Base-by-base conservation (phyloP, 2,113 vertebrate genomes). In the Tor tambroides region DNA sequence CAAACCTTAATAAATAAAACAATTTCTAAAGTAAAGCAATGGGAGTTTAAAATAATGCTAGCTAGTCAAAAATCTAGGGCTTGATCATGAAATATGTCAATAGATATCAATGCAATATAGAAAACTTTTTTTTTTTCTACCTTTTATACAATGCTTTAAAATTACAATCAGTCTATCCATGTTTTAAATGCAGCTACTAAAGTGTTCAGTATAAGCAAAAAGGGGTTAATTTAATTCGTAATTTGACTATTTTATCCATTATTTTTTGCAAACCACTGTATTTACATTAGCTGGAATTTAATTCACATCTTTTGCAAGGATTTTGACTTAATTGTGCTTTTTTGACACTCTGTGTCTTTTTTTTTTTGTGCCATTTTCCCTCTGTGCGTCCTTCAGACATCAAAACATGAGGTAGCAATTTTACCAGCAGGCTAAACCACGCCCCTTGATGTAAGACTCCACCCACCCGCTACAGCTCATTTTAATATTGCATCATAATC, bases 251-350 rank as follows among this genome's bases (percentile, higher is more conserved):
- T 93, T 90, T 76, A 7, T 4, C 8, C 2, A 69, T 41, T 41
- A 17, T 72, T 71, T 72, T 72, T 41, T 90, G 80, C 85, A 80
- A 28, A 51, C 84, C 12, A 5, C 7, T 65, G 5, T 92, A 72
- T 91, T 90, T 92, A 92, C 65, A 93, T 69, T 85, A 91, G 90
- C 89, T 93, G 90, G 86, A 88, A 72, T 85, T 87, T 51, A 0
- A 4, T 41, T n/a, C 5, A 35, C n/a, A 67, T 84, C 23, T 76
- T 51, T 19, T 35, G 28, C 38, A 69, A 26, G 61, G 28, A 30
- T 79, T 69, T 26, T 11, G 32, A 72, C 11, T 79, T 71, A 65
- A 17, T 92, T 93, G 92, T 94, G 92, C 92, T 93, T 94, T 91
- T 26, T 59, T 38, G 78, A 87, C 71, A 87, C 69, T 67, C 71